Evolutionary conservation across 2,797 vertebrate genomes (phyloP).

Genomic region (Ptychadena robeensis): DNA sequence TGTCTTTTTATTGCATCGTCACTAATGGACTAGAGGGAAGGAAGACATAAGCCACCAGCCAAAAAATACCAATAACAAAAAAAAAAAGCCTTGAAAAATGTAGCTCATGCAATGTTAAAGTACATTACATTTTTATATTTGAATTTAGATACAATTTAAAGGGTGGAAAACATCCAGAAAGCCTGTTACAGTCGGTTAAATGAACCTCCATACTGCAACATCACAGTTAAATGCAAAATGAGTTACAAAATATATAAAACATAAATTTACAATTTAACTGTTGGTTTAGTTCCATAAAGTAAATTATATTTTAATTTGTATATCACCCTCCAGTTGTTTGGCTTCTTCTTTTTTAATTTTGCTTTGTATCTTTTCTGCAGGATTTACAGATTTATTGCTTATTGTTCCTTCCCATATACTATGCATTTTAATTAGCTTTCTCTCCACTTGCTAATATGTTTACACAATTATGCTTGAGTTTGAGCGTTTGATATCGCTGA

Average conservation of each 20-base stretch:
- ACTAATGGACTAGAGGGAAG: too few species aligned
- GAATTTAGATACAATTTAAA: too few species aligned
- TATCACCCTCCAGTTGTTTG: slow-evolving; percentile 38
- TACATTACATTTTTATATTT: too few species aligned
- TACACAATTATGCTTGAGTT: slow-evolving; percentile 28
- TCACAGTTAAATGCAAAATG: background rate
- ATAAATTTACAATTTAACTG: background rate
- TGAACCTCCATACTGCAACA: background rate
- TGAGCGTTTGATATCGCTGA: slow-evolving; percentile 8
- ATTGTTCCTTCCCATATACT: slow-evolving; percentile 28
- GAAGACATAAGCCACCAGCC: too few species aligned
- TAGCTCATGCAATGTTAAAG: too few species aligned
- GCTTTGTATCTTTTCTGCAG: background rate
- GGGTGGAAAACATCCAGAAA: too few species aligned
- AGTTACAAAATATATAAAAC: slow-evolving; percentile 8
- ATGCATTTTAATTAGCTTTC: slow-evolving; percentile 47
- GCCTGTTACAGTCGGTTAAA: background rate
- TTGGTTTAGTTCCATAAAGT: slow-evolving; percentile 19
- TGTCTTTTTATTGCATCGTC: too few species aligned
- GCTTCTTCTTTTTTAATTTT: slow-evolving; percentile 22
- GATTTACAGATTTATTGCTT: slow-evolving; percentile 44
- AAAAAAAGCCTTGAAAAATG: too few species aligned
- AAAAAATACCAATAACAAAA: too few species aligned
- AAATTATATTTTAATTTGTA: slow-evolving; percentile 46
- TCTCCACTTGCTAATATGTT: slow-evolving; percentile 16